Percentiles rank a stretch among this genome's conserved stretches.
Evolutionary conservation across 2,113 vertebrate species (phyloP).

Genomic region (Lepisosteus oculatus): DNA sequence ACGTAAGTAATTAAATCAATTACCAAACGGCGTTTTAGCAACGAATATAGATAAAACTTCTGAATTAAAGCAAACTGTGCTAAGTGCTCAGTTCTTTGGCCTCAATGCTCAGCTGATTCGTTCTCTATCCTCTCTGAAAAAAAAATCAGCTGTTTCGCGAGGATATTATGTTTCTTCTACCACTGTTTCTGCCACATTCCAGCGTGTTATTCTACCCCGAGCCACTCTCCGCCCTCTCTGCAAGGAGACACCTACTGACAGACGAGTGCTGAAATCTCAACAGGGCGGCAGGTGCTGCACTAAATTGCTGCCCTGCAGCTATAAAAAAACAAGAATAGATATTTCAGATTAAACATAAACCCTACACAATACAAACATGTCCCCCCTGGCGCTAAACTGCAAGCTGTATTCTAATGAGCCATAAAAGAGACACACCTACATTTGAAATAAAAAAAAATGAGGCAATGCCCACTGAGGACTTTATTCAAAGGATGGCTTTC

Average conservation of each 20-base stretch:
- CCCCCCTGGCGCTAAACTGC: conserved; percentile 69
- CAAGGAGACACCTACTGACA: conserved; percentile 48
- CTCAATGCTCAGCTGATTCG: conserved; percentile 54
- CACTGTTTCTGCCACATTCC: conserved; percentile 62
- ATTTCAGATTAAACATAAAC: conserved; percentile 78
- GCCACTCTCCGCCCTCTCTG: conserved; percentile 15
- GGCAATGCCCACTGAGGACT: conserved; percentile 29
- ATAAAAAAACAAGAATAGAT: conserved; percentile 62
- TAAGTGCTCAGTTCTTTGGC: not conserved
- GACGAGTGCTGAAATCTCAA: conserved; percentile 50
- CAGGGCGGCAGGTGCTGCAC: conserved; percentile 57
- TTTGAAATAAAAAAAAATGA: conserved; percentile 4
- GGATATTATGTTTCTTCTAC: conserved; percentile 54
- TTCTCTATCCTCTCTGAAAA: conserved; percentile 41
- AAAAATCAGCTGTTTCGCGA: conserved; percentile 59
- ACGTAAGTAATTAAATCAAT: too few species aligned
- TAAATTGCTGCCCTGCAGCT: conserved; percentile 64
- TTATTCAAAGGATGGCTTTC: conserved; percentile 34
- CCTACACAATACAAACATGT: conserved; percentile 75
- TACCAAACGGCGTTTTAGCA: too few species aligned
- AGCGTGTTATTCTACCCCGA: conserved; percentile 59
- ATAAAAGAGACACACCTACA: conserved; percentile 40
- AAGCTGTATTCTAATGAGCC: conserved; percentile 61
- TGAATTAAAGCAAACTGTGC: too few species aligned
- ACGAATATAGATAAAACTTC: too few species aligned